phyloP scores from a whole-genome alignment of 1,140 invertebrate species.

The Drosophila truncata region DNA sequence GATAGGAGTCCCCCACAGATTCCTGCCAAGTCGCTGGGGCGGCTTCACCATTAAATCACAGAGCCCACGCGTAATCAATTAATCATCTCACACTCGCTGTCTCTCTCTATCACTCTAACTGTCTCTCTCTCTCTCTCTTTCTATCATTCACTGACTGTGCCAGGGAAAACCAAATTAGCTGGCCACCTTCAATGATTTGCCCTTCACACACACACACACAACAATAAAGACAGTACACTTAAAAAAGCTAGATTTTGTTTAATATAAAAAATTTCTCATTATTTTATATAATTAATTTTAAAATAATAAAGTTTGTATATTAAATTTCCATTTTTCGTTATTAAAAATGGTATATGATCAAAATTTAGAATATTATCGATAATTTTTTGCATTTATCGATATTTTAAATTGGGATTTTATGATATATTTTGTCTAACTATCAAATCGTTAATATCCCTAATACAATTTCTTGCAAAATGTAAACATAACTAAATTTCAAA shows the following conservation, averaged over 20 bases:
- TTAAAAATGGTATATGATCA: too few species aligned
- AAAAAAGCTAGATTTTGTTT: not conserved
- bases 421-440: too few species aligned
- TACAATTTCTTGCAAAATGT: too few species aligned
- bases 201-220: slow-evolving; percentile 10
- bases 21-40: not conserved
- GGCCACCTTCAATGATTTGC: slow-evolving; percentile 32
- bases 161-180: slow-evolving; percentile 41
- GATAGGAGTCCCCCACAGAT: slow-evolving; percentile 13
- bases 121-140: not conserved
- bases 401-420: too few species aligned
- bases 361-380: too few species aligned
- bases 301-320: too few species aligned
- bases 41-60: slow-evolving; percentile 29
- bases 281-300: too few species aligned
- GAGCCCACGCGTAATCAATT: slow-evolving; percentile 63
- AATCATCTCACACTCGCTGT: slow-evolving; percentile 45
- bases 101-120: not conserved
- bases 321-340: too few species aligned
- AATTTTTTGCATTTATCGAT: too few species aligned
- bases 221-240: not conserved
- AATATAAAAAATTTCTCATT: too few species aligned
- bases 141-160: not conserved
- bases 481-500: too few species aligned
- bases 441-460: too few species aligned